Evolutionary conservation across 2,888 invertebrate species (phyloP), one percentile per base, ranked within the genome.

Genomic region (Eristalis pertinax): DNA sequence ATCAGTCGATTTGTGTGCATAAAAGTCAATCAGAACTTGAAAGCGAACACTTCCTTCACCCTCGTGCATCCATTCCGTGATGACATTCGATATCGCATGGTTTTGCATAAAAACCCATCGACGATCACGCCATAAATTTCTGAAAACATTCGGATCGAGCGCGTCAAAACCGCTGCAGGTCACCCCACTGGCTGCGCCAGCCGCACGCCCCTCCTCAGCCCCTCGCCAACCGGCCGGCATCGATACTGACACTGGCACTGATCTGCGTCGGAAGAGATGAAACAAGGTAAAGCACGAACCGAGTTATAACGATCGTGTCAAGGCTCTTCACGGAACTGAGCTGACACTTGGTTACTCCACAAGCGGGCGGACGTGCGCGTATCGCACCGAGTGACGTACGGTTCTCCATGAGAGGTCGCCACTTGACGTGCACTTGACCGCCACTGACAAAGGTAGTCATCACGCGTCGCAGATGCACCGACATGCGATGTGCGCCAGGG

Each of bases 121-220:
- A 24, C 65, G 65, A 75, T 75, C 75, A 67, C 75, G 75, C 75
- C 75, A 75, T 64, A 4, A n/a, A 56, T 35, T 50, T 73, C 73
- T 50, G 19, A 50, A 73, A 64, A 73, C 32, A 15, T 50, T 62
- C 38, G 8, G 15, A 70, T n/a, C 0, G 13, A n/a, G 19, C 60
- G 70, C 67, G 41, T 41, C 56, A 32, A 56, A 69, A 32, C 38
- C 60, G 38, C 43, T 50, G 43, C 43, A 50, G 19, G 43, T 19
- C 19, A 19, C 19, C 50, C 50, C 50, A 19, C 8, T 50, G 19
- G 50, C 19, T 50, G 50, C 50, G 50, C 35, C 11, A 11, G 35
- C 35, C 35, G 50, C 5, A 5, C 35, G 11, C 19, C 24, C 26
- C 38, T 10, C n/a, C 38, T 1, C 60, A 58, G 5, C 24, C 13